phyloP scores from a whole-genome alignment of 1,140 invertebrate genomes.

The Ladona fulva region DNA sequence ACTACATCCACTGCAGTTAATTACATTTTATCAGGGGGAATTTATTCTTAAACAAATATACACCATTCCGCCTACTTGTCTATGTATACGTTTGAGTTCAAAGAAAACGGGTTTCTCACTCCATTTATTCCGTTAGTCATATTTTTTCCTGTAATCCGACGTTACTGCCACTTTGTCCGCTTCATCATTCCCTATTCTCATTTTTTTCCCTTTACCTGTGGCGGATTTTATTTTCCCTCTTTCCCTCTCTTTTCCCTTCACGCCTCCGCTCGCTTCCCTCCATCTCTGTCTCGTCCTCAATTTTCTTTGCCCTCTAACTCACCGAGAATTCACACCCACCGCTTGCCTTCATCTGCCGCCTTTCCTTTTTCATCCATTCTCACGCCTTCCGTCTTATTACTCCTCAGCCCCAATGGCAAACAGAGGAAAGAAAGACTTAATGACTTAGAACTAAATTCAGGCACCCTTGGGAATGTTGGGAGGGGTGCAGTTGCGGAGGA shows the following conservation, averaged over 20 bases:
- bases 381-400: neutral
- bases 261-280: neutral
- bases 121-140: neutral
- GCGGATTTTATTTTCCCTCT: neutral
- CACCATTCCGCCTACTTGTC: too few relatives aligned
- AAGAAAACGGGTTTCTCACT: neutral
- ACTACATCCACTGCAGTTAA: too few relatives aligned
- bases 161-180: neutral
- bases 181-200: neutral
- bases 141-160: neutral
- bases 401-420: neutral
- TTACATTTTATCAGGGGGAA: too few relatives aligned
- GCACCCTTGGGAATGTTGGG: neutral
- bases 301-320: neutral
- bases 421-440: slow-evolving; percentile 5
- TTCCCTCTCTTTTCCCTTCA: neutral
- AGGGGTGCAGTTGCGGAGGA: neutral
- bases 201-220: neutral
- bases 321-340: neutral
- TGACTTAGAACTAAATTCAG: slow-evolving; percentile 2
- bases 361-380: neutral
- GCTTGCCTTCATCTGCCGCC: neutral
- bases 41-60: too few relatives aligned
- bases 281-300: neutral
- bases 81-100: too few relatives aligned